These are phyloP conservation scores for Donacobius atricapilla DNA, from an alignment of 2,113 vertebrate species.

Conservation along the genomic window DNA sequence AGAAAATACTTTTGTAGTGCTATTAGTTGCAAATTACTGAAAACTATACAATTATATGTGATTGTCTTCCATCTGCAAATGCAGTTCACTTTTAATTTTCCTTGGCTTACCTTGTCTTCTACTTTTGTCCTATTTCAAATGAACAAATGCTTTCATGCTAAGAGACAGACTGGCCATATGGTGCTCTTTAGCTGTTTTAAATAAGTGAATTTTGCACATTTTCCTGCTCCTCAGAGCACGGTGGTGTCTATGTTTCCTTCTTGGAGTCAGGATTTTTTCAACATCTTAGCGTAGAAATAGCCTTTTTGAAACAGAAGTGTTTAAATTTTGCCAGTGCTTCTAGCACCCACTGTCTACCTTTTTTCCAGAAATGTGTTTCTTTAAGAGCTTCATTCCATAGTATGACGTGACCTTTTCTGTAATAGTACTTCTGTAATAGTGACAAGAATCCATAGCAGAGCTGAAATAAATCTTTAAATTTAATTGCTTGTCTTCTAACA, in stretches of 20 bases:
- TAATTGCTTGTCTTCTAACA: not conserved
- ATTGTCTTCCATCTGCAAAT: not conserved
- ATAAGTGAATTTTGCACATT: not conserved
- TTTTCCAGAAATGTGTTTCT: not conserved
- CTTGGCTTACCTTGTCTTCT: not conserved
- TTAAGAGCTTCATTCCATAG: not conserved
- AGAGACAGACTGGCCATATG: constrained; percentile 17
- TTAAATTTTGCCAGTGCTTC: not conserved
- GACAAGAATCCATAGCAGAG: not conserved
- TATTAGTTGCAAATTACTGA: not conserved
- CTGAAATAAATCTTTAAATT: not conserved
- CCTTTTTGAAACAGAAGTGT: not conserved
- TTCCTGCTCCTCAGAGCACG: not conserved
- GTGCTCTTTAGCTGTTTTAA: constrained; percentile 27
- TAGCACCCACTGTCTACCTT: not conserved
- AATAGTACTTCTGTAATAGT: not conserved
- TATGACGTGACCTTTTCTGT: not conserved
- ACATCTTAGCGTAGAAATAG: not conserved
- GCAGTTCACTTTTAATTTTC: not conserved
- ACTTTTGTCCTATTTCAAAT: not conserved
- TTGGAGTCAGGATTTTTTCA: not conserved
- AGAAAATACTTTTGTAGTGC: not conserved
- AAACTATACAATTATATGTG: not conserved
- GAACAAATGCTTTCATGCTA: constrained; percentile 34
- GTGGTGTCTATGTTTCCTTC: not conserved